A percentile compares a stretch with the other conserved stretches of the same genome.
Evolutionary conservation across 2,888 invertebrate genomes (phyloP).

Genomic region (Eurytoma adleriae): DNA sequence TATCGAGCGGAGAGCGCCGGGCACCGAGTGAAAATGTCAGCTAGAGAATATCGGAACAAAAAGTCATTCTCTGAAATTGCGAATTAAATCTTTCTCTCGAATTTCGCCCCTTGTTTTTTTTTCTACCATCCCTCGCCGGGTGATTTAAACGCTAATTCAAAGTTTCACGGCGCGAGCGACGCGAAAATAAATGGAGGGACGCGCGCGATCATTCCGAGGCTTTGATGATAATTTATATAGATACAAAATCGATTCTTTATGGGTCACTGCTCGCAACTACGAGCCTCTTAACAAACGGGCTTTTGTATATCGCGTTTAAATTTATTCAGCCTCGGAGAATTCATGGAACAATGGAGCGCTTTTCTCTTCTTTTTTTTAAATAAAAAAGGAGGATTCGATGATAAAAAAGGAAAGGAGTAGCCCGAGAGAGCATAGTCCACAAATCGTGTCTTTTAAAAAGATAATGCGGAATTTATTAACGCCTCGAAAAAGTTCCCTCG

Average conservation of each 20-base stretch:
- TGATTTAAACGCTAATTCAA: slow-evolving; percentile 35
- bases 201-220: slow-evolving; percentile 11
- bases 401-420: neutral
- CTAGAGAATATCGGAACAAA: neutral
- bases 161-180: neutral
- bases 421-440: no score
- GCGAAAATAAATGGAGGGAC: slow-evolving; percentile 12
- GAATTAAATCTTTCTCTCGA: neutral
- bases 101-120: neutral
- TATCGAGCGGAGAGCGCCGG: no score
- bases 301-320: slow-evolving; percentile 34
- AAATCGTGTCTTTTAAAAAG: slow-evolving; percentile 1
- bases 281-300: slow-evolving; percentile 13
- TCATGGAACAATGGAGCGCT: slow-evolving; percentile 32
- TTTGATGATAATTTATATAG: slow-evolving; percentile 34
- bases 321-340: slow-evolving; percentile 41
- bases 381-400: neutral
- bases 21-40: no score
- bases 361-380: neutral
- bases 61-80: neutral
- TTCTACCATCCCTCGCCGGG: no score
- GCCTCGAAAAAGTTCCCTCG: neutral
- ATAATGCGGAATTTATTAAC: slow-evolving; percentile 12
- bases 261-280: slow-evolving; percentile 23
- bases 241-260: slow-evolving; percentile 42